Conservation (phyloP, 2,888 invertebrate species). For the Dryocosmus kuriphilus region DNA sequence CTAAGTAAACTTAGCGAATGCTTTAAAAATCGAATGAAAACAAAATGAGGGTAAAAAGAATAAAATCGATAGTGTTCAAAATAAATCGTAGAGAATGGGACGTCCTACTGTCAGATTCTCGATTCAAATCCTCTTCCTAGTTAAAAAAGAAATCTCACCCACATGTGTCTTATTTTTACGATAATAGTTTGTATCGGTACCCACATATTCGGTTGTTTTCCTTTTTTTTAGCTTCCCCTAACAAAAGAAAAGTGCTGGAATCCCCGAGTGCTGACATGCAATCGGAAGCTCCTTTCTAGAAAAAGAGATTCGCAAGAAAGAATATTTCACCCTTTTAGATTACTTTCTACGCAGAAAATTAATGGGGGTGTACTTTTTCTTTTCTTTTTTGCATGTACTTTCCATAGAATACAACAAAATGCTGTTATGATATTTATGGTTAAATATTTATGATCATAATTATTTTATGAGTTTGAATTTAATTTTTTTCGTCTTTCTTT, state of each 20-base stretch:
- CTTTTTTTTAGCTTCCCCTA: slow-evolving; percentile 4
- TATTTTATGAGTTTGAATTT: too few relatives aligned
- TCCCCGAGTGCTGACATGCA: neutral
- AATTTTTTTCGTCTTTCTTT: neutral
- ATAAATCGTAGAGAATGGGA: neutral
- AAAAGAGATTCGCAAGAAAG: neutral
- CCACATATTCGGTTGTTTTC: slow-evolving; percentile 13
- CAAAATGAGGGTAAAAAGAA: neutral
- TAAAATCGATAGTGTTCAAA: neutral
- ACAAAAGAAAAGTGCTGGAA: slow-evolving; percentile 5
- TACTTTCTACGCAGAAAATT: neutral
- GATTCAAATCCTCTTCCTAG: neutral
- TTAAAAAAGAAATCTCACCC: neutral
- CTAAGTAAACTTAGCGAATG: neutral
- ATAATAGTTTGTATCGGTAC: neutral
- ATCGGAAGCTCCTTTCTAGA: slow-evolving; percentile 5
- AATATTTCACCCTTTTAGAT: neutral
- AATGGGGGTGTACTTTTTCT: neutral
- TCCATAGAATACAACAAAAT: too few relatives aligned
- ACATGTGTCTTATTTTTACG: slow-evolving; percentile 1
- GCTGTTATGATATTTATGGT: too few relatives aligned
- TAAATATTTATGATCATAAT: too few relatives aligned
- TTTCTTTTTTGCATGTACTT: neutral
- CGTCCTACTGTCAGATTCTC: neutral
- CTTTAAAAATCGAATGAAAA: neutral